Evolutionary conservation across 2,797 vertebrate genomes (phyloP).

Genomic region (Arrhamphus sclerolepis): DNA sequence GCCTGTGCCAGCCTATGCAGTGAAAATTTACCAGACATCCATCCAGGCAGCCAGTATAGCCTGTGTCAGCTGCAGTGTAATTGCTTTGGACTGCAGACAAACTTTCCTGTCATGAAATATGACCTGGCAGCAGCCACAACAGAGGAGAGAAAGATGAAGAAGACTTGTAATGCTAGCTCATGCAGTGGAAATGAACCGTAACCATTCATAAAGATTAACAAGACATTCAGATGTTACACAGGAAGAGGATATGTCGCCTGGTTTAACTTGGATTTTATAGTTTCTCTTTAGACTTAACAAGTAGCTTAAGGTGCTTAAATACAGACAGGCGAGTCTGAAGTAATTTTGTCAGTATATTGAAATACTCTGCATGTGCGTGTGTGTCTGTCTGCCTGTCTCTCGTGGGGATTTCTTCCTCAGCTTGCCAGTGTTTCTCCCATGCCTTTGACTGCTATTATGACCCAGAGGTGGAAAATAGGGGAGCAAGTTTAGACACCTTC

Average conservation of each 20-base stretch:
- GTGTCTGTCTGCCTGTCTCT: constrained; percentile 43
- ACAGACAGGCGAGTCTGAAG: constrained; percentile 17
- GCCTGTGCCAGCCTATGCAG: constrained; percentile 11
- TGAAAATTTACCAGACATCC: constrained; percentile 34
- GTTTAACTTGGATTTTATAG: constrained; percentile 55
- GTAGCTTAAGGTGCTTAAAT: constrained; percentile 51
- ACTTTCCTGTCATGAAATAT: constrained; percentile 42
- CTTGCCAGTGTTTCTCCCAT: constrained; percentile 94
- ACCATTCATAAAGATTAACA: constrained; percentile 52
- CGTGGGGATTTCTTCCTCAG: constrained; percentile 78
- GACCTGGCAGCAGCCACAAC: constrained; percentile 42
- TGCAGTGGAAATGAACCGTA: constrained; percentile 34
- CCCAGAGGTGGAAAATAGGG: constrained; percentile 82
- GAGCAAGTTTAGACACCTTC: constrained; percentile 88
- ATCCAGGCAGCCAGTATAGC: constrained; percentile 32
- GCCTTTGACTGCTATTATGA: constrained; percentile 92
- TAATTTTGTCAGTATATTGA: constrained; percentile 45
- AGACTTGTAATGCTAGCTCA: constrained; percentile 45
- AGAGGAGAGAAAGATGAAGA: constrained; percentile 28
- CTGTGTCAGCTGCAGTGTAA: constrained; percentile 54
- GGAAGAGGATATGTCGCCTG: constrained; percentile 48
- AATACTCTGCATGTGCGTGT: constrained; percentile 39
- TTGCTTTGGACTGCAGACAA: constrained; percentile 61
- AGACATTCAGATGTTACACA: constrained; percentile 29
- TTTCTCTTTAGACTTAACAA: constrained; percentile 52